Percentiles rank a stretch among this genome's conserved stretches.
These are phyloP conservation scores for Formica aserva DNA, from an alignment of 2,888 invertebrate genomes.

Conservation along the genomic window DNA sequence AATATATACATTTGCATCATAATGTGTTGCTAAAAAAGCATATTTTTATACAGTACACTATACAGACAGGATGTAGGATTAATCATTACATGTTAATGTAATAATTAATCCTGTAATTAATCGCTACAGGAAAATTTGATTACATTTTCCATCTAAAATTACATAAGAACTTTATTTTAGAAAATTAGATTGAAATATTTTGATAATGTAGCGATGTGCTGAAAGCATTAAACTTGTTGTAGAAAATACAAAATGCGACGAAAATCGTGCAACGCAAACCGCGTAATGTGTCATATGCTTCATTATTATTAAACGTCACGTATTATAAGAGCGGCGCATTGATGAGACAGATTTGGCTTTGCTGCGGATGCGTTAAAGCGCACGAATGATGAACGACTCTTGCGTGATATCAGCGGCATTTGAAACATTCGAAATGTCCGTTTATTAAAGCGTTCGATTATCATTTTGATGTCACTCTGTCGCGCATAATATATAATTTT, in stretches of 20 bases:
- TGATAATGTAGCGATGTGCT: background rate
- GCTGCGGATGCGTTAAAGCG: constrained; percentile 24
- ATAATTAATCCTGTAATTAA: background rate
- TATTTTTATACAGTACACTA: background rate
- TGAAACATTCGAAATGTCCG: constrained; percentile 30
- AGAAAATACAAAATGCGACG: background rate
- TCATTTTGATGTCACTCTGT: constrained; percentile 29
- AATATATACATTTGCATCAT: background rate
- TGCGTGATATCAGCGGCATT: constrained; percentile 23
- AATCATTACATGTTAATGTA: background rate
- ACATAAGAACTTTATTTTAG: background rate
- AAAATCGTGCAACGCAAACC: constrained; percentile 26
- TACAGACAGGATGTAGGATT: background rate
- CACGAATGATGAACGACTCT: constrained; percentile 34
- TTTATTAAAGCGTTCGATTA: constrained; percentile 34
- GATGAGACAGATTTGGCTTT: constrained; percentile 35
- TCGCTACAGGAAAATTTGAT: background rate
- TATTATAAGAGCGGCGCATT: constrained; percentile 19
- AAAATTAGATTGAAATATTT: constrained; percentile 3
- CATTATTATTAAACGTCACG: constrained; percentile 42
- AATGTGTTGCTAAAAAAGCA: background rate
- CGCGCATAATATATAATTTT: constrained; percentile 26
- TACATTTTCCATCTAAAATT: background rate
- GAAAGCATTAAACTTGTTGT: background rate
- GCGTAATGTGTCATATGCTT: background rate